Percentiles rank a stretch among this genome's conserved stretches.
Conservation (phyloP, 2,797 vertebrate genomes). For the Megalops cyprinoides region DNA sequence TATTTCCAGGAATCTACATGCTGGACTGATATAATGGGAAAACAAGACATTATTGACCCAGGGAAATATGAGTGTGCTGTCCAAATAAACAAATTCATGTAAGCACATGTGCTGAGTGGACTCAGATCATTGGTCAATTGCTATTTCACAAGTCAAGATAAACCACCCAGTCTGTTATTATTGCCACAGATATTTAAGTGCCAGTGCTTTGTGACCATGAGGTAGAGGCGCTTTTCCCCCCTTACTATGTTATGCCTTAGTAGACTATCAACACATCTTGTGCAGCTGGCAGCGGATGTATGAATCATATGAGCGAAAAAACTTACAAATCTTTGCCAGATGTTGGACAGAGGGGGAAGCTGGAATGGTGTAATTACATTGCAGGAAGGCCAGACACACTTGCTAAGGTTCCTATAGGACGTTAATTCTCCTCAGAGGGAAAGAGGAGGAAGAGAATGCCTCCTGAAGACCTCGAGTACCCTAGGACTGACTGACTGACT, state of each 20-base stretch:
- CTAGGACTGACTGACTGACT: not conserved
- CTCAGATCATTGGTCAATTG: no score
- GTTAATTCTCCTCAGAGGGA: not conserved
- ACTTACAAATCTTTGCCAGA: not conserved
- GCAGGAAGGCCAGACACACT: not conserved
- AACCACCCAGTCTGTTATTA: not conserved
- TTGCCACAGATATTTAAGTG: not conserved
- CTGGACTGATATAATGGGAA: not conserved
- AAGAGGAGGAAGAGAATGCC: not conserved
- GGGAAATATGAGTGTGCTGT: not conserved
- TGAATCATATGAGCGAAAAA: slow-evolving; percentile 3
- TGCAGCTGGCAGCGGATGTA: not conserved
- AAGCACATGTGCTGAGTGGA: not conserved
- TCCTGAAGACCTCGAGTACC: no score
- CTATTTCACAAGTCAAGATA: not conserved
- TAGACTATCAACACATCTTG: not conserved
- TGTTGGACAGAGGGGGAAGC: not conserved
- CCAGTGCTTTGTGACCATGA: not conserved
- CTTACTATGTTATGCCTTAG: no score
- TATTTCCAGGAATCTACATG: not conserved
- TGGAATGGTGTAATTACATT: not conserved
- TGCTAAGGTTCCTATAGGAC: not conserved
- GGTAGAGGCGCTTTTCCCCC: not conserved
- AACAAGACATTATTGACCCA: not conserved
- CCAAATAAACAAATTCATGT: not conserved